phyloP scores from a whole-genome alignment of 2,888 invertebrate genomes.

The Nudaria mundana region DNA sequence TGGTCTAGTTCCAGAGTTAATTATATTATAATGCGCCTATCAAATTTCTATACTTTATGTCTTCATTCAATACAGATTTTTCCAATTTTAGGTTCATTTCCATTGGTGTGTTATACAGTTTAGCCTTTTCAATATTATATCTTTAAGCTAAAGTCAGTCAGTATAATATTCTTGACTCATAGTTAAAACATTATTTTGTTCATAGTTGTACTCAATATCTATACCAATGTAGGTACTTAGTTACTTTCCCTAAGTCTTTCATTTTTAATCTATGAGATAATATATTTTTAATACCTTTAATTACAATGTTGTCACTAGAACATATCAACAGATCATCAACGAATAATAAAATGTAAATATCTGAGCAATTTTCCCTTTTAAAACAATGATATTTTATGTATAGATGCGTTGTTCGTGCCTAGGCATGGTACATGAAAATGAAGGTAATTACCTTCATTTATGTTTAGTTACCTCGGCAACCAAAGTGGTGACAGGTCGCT shows the following conservation, averaged over 20 bases:
- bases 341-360: no score
- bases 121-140: slow-evolving; percentile 31
- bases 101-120: slow-evolving; percentile 31
- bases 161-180: slow-evolving; percentile 30
- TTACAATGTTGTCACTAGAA: slow-evolving; percentile 33
- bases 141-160: slow-evolving; percentile 26
- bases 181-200: no score
- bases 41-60: slow-evolving; percentile 35
- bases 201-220: slow-evolving; percentile 36
- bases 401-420: no score
- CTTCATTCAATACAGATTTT: slow-evolving; percentile 19
- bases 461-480: no score
- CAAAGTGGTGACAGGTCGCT: no score
- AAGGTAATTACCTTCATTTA: no score
- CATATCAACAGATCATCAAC: no score
- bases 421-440: no score
- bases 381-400: no score
- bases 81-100: slow-evolving; percentile 27
- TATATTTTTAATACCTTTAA: slow-evolving; percentile 34
- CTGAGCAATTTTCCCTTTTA: no score
- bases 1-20: slow-evolving; percentile 41
- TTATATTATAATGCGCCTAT: slow-evolving; percentile 37
- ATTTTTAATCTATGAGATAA: slow-evolving; percentile 30
- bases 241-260: slow-evolving; percentile 39
- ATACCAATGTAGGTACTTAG: slow-evolving; percentile 43